Base-by-base conservation (phyloP, 2,888 invertebrate species). In the Eupithecia dodoneata region DNA sequence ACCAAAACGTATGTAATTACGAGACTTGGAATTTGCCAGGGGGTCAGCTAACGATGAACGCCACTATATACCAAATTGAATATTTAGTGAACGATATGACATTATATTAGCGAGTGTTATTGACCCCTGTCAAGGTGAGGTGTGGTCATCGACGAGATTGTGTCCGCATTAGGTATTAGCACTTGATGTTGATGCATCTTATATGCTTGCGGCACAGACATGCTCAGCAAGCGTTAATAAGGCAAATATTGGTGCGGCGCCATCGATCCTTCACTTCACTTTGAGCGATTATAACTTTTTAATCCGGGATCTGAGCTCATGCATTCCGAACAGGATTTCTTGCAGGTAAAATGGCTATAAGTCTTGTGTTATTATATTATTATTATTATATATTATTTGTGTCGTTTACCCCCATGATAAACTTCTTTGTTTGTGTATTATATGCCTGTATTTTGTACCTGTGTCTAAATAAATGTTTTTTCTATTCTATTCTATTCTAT, bases 41-140 rank as follows among this genome's bases (percentile, higher is more conserved):
- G 30, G 30, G 30, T 30, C 30, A 30, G 30, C 30, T 30, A 1
- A 30, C 30, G 30, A 30, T 30, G 30, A 30, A 30, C 30, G 30
- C 30, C 30, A 30, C 30, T 30, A 13, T 45, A 13, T 15, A 66
- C 73, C 55, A 63, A 76, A 77, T 73, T 74, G 63, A 80, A 77
- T 77, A 78, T 63, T 73, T 76, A 75, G 76, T 77, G 78, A 75
- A 76, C 47, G 44, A 66, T 71, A 75, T 72, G 83, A 84, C 87
- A 85, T 84, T 18, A 18, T 84, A 83, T 86, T 81, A 86, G 86
- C 87, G 83, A 82, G 85, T 85, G 89, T 83, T 89, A 88, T 89
- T 89, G 89, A 90, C 90, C 90, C 86, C 87, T 84, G 82, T 84
- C 90, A 92, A 93, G 92, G 92, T 90, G 85, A 91, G 81, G 85